These are phyloP conservation scores for Diadema setosum DNA, from an alignment of 35 echinoderm and acorn worm species.

Conservation along the genomic window DNA sequence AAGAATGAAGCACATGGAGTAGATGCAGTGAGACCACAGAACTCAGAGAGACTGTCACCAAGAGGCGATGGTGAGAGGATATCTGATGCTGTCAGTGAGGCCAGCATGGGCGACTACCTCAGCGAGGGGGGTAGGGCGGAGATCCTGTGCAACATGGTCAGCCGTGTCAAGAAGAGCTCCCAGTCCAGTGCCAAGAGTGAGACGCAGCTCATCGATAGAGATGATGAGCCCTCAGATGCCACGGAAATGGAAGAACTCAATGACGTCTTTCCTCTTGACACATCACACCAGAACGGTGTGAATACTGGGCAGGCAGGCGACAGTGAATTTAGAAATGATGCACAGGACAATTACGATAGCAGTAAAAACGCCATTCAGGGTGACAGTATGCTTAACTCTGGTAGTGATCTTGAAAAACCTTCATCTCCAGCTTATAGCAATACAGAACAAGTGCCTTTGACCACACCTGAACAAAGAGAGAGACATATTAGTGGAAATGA, in stretches of 20 bases:
- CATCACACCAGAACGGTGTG: constrained; percentile 1
- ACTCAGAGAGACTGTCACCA: neutral
- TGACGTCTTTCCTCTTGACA: neutral
- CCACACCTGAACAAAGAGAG: neutral
- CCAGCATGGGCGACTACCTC: constrained; percentile 75
- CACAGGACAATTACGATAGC: too few relatives aligned
- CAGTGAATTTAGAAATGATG: neutral
- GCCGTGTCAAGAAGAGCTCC: constrained; percentile 33
- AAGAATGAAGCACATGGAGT: neutral
- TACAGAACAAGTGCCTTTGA: neutral
- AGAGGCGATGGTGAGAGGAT: neutral
- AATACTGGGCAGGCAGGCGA: too few relatives aligned
- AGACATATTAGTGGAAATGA: neutral
- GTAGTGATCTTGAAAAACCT: too few relatives aligned
- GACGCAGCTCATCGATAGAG: neutral
- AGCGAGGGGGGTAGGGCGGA: constrained; percentile 61
- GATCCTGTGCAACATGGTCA: constrained; percentile 65
- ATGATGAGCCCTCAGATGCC: neutral
- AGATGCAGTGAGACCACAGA: neutral
- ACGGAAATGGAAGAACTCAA: neutral
- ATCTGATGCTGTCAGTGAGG: neutral
- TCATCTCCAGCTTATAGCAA: neutral
- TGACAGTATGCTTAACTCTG: too few relatives aligned
- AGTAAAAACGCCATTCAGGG: too few relatives aligned
- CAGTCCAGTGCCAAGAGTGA: constrained; percentile 28